Evolutionary conservation across 1,140 invertebrate genomes (phyloP).

Genomic region (Drosophila kikkawai): DNA sequence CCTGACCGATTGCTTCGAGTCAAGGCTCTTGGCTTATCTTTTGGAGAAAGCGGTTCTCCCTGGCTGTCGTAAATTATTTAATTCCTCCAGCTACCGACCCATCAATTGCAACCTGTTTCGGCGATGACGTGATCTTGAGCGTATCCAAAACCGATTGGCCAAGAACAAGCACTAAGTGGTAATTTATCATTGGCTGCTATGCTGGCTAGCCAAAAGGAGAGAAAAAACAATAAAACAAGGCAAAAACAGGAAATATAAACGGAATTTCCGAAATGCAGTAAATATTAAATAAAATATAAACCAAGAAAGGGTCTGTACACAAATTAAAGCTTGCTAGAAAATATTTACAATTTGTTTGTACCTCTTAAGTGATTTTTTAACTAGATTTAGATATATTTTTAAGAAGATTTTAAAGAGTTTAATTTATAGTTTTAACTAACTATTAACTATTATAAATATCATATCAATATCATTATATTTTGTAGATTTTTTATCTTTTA

Average conservation of each 20-base stretch:
- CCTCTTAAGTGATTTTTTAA: neutral
- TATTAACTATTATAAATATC: too few relatives aligned
- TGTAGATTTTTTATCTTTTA: neutral
- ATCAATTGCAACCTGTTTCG: slow-evolving; percentile 46
- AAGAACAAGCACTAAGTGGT: slow-evolving; percentile 53
- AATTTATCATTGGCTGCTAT: slow-evolving; percentile 70
- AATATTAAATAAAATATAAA: slow-evolving; percentile 29
- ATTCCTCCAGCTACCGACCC: slow-evolving; percentile 26
- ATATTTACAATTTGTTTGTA: neutral
- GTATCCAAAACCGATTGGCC: slow-evolving; percentile 34
- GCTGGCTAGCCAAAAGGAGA: slow-evolving; percentile 26
- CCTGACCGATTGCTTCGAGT: slow-evolving; percentile 69
- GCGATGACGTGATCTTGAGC: slow-evolving; percentile 66
- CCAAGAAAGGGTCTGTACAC: neutral
- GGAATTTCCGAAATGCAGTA: slow-evolving; percentile 23
- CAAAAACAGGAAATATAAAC: slow-evolving; percentile 76
- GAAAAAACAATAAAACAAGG: neutral
- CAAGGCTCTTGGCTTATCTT: slow-evolving; percentile 57
- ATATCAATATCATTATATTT: too few relatives aligned
- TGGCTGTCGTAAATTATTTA: slow-evolving; percentile 23
- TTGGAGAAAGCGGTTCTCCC: slow-evolving; percentile 41
- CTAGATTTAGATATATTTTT: neutral
- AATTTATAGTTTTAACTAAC: too few relatives aligned
- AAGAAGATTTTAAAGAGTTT: too few relatives aligned
- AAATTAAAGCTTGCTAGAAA: too few relatives aligned